Conservation (phyloP, 2,888 invertebrate species). For the Saturnia japonica region DNA sequence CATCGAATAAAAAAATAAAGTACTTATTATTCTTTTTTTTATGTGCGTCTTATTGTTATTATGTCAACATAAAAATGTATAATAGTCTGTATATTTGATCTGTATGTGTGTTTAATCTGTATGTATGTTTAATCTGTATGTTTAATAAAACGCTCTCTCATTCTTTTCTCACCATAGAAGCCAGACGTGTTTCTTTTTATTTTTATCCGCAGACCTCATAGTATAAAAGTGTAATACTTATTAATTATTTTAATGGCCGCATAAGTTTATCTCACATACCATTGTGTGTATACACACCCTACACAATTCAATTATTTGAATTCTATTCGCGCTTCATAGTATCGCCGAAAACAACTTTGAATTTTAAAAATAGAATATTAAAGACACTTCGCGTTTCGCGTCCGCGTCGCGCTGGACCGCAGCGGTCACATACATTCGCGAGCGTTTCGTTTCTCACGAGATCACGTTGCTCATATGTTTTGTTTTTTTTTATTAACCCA, state of each 20-base stretch:
- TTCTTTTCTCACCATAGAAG: too few species aligned
- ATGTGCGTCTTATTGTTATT: too few species aligned
- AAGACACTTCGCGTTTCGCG: neutral
- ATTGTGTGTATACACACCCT: neutral
- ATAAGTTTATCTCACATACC: neutral
- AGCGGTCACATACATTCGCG: neutral
- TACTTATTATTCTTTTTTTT: neutral
- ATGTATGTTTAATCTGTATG: too few species aligned
- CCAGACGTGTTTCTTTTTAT: too few species aligned
- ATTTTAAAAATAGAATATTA: constrained; percentile 21
- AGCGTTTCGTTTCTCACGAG: constrained; percentile 28
- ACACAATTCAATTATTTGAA: constrained; percentile 14
- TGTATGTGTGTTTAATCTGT: too few species aligned
- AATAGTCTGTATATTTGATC: too few species aligned
- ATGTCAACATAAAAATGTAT: too few species aligned
- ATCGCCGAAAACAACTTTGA: constrained; percentile 23
- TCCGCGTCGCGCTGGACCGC: neutral
- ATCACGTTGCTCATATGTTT: constrained; percentile 26
- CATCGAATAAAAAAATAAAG: neutral
- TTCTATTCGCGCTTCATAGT: constrained; percentile 24
- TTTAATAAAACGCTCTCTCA: too few species aligned
- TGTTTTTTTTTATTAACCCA: constrained; percentile 21
- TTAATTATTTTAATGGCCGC: neutral
- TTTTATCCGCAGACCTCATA: too few species aligned
- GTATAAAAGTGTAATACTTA: neutral